Percentiles rank a stretch among this genome's conserved stretches.
Conservation (phyloP, 2,113 vertebrate species). For the Dipodomys merriami region DNA sequence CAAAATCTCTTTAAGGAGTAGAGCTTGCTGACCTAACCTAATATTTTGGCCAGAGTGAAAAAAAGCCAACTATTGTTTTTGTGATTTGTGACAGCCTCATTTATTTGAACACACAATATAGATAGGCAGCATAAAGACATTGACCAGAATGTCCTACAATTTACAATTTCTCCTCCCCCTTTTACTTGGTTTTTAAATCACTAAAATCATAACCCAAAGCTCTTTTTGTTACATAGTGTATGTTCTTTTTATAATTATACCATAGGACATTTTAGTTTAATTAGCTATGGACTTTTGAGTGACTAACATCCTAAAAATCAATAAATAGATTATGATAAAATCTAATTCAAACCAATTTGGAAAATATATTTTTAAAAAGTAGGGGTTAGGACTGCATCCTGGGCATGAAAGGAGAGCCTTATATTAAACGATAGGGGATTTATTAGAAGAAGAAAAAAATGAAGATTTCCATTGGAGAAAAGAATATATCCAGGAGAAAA, state of each 20-base stretch:
- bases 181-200: not conserved
- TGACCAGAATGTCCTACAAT: not conserved
- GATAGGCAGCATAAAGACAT: conserved; percentile 9
- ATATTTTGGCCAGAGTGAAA: not conserved
- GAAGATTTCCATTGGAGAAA: not conserved
- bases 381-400: not conserved
- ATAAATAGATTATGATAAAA: not conserved
- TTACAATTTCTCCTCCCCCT: not conserved
- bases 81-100: not conserved
- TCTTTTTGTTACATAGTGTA: not conserved
- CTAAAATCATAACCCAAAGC: not conserved
- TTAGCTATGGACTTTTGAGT: not conserved
- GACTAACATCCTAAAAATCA: not conserved
- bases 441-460: not conserved
- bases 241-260: not conserved
- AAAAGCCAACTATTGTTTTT: not conserved
- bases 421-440: not conserved
- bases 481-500: not conserved
- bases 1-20: conserved; percentile 36
- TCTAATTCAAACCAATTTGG: not conserved
- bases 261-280: not conserved
- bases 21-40: conserved; percentile 48
- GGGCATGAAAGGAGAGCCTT: not conserved
- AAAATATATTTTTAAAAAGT: conserved; percentile 28
- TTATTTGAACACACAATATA: not conserved